These are phyloP conservation scores for Strigamia transsilvanica DNA, from an alignment of 2,888 invertebrate species.

Conservation along the genomic window DNA sequence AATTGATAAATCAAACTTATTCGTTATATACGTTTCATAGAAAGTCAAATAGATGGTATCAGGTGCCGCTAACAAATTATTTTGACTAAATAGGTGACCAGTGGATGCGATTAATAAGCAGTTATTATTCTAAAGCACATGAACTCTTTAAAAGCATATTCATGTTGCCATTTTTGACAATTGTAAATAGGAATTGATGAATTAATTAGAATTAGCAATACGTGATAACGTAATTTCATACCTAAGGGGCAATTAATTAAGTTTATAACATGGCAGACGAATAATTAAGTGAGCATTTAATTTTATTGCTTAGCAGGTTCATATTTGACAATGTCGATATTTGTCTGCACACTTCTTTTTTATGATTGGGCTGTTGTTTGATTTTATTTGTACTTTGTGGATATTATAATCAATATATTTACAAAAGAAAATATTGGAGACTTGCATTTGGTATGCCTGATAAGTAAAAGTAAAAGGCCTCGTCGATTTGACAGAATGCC, in stretches of 20 bases:
- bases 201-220: neutral
- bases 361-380: too few species aligned
- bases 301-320: too few species aligned
- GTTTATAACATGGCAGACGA: neutral
- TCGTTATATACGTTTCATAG: too few species aligned
- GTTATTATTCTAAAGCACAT: neutral
- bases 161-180: constrained; percentile 3
- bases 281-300: too few species aligned
- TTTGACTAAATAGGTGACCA: neutral
- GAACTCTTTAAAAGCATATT: neutral
- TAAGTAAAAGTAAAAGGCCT: too few species aligned
- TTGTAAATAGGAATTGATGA: neutral
- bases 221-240: constrained; percentile 1
- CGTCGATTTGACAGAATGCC: too few species aligned
- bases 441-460: too few species aligned
- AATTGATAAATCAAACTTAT: neutral
- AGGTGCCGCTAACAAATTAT: neutral
- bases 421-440: too few species aligned
- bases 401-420: too few species aligned
- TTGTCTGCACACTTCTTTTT: too few species aligned
- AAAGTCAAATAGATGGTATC: neutral
- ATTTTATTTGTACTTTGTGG: too few species aligned
- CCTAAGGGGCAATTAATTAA: constrained; percentile 8
- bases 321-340: too few species aligned
- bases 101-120: neutral